Evolutionary conservation across 2,888 invertebrate genomes (phyloP).

Genomic region (Drosophila barbarae): DNA sequence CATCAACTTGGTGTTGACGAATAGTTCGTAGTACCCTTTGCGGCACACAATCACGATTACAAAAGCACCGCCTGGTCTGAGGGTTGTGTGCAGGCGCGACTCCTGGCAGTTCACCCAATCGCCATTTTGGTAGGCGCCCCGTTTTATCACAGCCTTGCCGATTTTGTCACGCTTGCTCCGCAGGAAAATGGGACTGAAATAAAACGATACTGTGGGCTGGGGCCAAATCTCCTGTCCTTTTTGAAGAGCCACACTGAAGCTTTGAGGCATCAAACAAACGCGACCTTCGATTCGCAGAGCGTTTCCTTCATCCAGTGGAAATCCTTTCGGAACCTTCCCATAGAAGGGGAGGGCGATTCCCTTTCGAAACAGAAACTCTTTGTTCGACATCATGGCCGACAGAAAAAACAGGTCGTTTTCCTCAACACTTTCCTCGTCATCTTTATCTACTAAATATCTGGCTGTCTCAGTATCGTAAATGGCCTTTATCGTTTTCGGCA

Average conservation of each 20-base stretch:
- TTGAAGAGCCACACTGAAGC: constrained; percentile 86
- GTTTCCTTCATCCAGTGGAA: constrained; percentile 79
- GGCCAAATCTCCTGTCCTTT: constrained; percentile 84
- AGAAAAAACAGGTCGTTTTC: constrained; percentile 24
- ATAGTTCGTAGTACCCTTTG: constrained; percentile 64
- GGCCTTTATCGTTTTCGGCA: constrained; percentile 23
- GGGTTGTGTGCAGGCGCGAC: constrained; percentile 58
- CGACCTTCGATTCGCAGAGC: constrained; percentile 82
- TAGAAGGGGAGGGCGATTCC: constrained; percentile 77
- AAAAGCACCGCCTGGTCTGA: constrained; percentile 72
- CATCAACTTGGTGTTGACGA: constrained; percentile 82
- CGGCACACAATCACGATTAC: constrained; percentile 64
- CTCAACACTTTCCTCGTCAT: not conserved
- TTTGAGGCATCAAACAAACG: constrained; percentile 85
- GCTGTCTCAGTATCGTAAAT: not conserved
- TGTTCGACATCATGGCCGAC: constrained; percentile 5
- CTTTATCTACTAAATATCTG: not conserved
- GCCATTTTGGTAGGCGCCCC: constrained; percentile 83
- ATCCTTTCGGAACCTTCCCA: constrained; percentile 53
- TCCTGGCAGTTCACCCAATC: constrained; percentile 66
- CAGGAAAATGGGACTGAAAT: constrained; percentile 86
- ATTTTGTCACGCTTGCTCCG: constrained; percentile 45
- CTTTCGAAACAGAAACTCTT: not conserved
- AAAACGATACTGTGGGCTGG: constrained; percentile 85
- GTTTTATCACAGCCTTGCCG: constrained; percentile 83